A percentile compares a stretch with the other conserved stretches of the same genome.
Evolutionary conservation across 2,888 invertebrate species (phyloP).

Genomic region (Furcula furcula): DNA sequence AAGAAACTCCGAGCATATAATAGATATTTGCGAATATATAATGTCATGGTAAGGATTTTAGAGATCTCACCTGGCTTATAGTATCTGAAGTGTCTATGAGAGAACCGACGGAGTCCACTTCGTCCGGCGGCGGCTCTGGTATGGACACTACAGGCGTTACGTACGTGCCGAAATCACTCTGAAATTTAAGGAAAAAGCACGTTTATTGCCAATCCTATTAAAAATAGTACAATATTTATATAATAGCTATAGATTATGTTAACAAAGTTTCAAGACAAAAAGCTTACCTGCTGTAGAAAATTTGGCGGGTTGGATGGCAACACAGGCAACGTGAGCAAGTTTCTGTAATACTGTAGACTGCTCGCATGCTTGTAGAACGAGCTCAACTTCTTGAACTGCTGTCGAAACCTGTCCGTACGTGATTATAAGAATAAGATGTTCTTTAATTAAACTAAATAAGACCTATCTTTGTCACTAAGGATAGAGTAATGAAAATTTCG

Average conservation of each 20-base stretch:
- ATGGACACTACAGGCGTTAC: constrained; percentile 96
- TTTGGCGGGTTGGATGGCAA: constrained; percentile 97
- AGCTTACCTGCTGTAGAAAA: constrained; percentile 86
- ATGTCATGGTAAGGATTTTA: too few species aligned
- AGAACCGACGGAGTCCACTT: constrained; percentile 81
- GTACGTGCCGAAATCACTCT: constrained; percentile 96
- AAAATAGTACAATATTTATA: background rate
- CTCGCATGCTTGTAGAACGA: constrained; percentile 96
- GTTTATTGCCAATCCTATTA: background rate
- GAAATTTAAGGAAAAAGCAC: constrained; percentile 30
- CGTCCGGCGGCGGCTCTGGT: constrained; percentile 85
- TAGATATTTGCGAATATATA: too few species aligned
- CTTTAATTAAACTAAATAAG: too few species aligned
- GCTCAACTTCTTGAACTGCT: constrained; percentile 93
- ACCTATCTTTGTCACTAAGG: too few species aligned
- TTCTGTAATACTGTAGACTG: constrained; percentile 98
- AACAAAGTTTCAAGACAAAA: too few species aligned
- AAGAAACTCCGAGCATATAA: too few species aligned
- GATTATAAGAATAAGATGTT: too few species aligned
- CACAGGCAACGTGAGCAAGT: constrained; percentile 95
- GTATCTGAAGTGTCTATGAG: constrained; percentile 87
- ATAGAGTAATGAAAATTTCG: too few species aligned
- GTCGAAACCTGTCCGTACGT: constrained; percentile 93
- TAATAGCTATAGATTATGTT: background rate
- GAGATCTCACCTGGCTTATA: constrained; percentile 71